Base-by-base conservation (phyloP, 2,797 vertebrate genomes). In the Neostethus bicornis region DNA sequence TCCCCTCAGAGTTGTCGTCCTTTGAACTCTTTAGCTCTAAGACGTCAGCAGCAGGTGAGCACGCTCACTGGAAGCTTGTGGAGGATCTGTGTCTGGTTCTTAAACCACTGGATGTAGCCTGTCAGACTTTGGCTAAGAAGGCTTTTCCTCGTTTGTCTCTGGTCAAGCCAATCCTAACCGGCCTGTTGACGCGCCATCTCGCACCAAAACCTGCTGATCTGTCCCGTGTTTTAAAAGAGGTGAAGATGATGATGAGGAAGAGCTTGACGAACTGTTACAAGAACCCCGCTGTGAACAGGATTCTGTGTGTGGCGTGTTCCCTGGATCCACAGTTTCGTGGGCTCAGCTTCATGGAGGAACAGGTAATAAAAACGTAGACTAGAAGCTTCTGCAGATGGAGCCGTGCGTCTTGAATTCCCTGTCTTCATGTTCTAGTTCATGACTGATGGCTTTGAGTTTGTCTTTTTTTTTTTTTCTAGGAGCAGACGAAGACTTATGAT, bases 271-370 rank as follows among this genome's bases (percentile, higher is more conserved):
- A 73, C 37, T 86, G 77, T 26, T 93, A 91, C 7, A 62, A 86
- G 4, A 80, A 79, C 60, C 81, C 84, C 0, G 79, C 69, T 0
- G 85, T 92, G 42, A 90, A 88, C 84, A 85, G 75, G 66, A 67
- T 67, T 23, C 77, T 92, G 41, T 87, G 90, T 24, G 70, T 93
- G 68, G 90, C 90, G 0, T 92, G 91, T 25, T 86, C 90, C 37
- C 82, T 92, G 1, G 92, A 93, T 68, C 92, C 92, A 1, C 91
- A 92, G 72, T 92, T 93, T 67, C 87, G 87, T 0, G 85, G 89
- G 31, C 78, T 92, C 23, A 81, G 91, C 2, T 93, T 93, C 74
- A 89, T 92, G 82, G 89, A 87, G 28, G 73, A 73, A 25, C 80
- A 77, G 83, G 88, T 90, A 60, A 78, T n/a, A n/a, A n/a, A n/a